These are phyloP conservation scores for Tragelaphus imberbis DNA, from an alignment of 2,113 vertebrate genomes.

Conservation along the genomic window DNA sequence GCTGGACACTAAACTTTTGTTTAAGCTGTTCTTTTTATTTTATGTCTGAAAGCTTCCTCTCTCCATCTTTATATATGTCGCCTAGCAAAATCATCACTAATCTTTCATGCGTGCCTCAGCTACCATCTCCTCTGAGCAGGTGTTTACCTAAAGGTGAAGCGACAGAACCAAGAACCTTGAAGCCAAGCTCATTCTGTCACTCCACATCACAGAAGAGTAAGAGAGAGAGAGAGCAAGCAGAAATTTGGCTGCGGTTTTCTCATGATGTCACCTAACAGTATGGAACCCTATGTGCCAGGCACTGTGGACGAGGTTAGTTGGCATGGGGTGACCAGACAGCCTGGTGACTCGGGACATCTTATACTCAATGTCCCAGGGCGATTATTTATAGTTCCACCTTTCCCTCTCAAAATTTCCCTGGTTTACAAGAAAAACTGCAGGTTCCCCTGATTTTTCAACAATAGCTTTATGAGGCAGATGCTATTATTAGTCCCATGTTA, in stretches of 20 bases:
- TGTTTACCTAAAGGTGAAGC: not conserved
- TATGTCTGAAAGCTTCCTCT: not conserved
- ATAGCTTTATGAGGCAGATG: too few species aligned
- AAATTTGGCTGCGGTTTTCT: accelerated
- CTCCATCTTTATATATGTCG: not conserved
- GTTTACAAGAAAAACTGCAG: not conserved
- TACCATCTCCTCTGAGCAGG: not conserved
- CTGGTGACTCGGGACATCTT: accelerated
- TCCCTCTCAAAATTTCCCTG: not conserved
- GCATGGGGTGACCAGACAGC: not conserved
- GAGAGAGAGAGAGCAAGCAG: not conserved
- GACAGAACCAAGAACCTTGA: not conserved
- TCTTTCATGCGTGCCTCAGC: not conserved
- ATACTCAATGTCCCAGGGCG: not conserved
- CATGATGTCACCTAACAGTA: too few species aligned
- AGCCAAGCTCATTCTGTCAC: too few species aligned
- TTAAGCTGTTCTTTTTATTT: not conserved
- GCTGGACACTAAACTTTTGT: not conserved
- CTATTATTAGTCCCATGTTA: not conserved
- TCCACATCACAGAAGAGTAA: accelerated
- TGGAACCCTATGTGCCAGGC: not conserved
- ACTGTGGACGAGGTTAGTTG: too few species aligned
- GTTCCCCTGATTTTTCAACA: not conserved
- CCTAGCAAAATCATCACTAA: not conserved
- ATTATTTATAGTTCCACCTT: too few species aligned